Conservation (phyloP, 2,797 vertebrate species). For the Coreius guichenoti region DNA sequence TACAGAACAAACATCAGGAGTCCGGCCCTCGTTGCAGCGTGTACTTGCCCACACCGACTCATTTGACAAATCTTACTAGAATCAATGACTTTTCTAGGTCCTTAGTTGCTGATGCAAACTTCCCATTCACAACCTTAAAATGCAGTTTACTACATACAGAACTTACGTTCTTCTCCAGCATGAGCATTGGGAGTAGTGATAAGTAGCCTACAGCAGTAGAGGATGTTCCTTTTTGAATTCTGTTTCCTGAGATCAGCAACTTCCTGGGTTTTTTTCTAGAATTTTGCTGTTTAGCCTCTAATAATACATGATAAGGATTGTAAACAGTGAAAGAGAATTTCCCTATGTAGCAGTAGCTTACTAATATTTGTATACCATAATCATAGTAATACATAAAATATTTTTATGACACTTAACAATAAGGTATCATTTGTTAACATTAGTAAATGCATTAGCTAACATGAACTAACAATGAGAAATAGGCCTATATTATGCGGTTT, state of each 20-base stretch:
- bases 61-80: conserved; percentile 6
- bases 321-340: neutral
- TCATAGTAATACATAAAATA: neutral
- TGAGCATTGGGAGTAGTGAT: neutral
- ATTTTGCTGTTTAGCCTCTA: neutral
- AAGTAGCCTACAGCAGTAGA: neutral
- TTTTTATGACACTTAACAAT: neutral
- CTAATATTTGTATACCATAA: neutral
- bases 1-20: conserved; percentile 40
- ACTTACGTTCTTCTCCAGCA: neutral
- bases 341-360: neutral
- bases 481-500: neutral
- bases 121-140: neutral
- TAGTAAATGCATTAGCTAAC: neutral
- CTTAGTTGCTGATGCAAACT: neutral
- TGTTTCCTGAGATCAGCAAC: conserved; percentile 14
- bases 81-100: conserved; percentile 33
- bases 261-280: neutral
- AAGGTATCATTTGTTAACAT: neutral
- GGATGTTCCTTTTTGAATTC: neutral
- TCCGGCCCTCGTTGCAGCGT: conserved; percentile 7
- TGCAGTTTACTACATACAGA: neutral
- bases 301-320: neutral
- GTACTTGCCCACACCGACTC: conserved; percentile 11
- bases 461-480: neutral